phyloP scores from a whole-genome alignment of 2,113 vertebrate genomes.

The Pica pica region DNA sequence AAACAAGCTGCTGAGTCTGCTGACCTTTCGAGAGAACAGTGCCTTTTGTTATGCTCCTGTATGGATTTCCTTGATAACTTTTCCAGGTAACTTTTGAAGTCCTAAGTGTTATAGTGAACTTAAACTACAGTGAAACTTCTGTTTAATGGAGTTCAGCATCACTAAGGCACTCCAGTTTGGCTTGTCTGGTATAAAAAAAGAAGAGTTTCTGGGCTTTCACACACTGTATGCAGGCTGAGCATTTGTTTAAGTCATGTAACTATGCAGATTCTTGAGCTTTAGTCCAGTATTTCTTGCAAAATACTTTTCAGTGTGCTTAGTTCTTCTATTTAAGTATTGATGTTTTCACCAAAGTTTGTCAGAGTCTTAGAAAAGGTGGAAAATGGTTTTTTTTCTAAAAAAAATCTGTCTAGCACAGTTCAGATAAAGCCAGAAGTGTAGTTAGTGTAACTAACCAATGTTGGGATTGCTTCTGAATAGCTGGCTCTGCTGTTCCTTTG shows the following conservation, averaged over 20 bases:
- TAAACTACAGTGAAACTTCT: neutral
- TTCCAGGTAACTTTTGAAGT: neutral
- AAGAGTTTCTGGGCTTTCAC: neutral
- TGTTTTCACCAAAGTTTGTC: neutral
- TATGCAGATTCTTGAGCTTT: neutral
- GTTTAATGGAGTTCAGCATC: neutral
- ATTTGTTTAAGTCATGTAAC: neutral
- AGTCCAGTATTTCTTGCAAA: neutral
- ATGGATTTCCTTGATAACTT: neutral
- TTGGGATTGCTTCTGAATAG: neutral
- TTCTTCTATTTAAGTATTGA: neutral
- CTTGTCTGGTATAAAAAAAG: neutral
- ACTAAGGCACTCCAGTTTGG: neutral
- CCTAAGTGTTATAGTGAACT: neutral
- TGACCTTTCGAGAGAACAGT: neutral
- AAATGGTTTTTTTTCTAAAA: neutral
- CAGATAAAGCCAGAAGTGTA: neutral
- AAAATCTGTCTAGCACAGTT: neutral
- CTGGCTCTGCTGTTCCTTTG: neutral
- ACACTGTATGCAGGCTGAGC: neutral
- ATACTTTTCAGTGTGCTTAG: neutral
- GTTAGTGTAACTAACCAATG: neutral
- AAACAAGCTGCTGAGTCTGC: neutral
- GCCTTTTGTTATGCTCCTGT: neutral
- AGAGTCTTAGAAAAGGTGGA: neutral